Conservation (phyloP, 2,888 invertebrate species). For the Tricholauxania praeusta region DNA sequence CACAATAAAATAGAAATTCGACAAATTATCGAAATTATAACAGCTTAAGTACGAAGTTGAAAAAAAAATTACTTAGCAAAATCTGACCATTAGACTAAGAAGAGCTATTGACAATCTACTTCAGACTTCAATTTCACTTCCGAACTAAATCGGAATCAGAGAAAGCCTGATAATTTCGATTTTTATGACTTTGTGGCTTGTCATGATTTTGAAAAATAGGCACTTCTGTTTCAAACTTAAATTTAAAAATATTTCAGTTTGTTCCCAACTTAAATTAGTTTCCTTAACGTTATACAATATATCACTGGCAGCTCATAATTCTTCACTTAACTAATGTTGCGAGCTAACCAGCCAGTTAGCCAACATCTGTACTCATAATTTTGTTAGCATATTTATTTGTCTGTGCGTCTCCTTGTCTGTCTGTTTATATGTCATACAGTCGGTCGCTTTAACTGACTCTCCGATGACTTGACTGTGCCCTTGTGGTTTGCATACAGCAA, state of each 20-base stretch:
- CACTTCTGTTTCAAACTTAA: not conserved
- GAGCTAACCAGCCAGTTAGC: not conserved
- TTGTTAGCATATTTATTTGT: not conserved
- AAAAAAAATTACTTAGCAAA: too few species aligned
- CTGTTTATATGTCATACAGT: conserved; percentile 4
- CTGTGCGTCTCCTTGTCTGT: not conserved
- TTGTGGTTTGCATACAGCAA: not conserved
- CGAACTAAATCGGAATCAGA: too few species aligned
- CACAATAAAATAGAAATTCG: too few species aligned
- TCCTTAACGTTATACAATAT: not conserved
- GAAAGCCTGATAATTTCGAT: too few species aligned
- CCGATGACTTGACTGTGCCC: not conserved
- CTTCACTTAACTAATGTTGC: conserved; percentile 25
- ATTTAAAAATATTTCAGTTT: too few species aligned
- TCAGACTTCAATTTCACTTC: too few species aligned
- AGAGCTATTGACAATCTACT: too few species aligned
- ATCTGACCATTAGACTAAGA: too few species aligned
- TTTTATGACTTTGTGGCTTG: too few species aligned
- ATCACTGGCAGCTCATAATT: conserved; percentile 18
- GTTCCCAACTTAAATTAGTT: too few species aligned
- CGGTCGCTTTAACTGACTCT: conserved; percentile 12
- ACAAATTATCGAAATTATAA: too few species aligned
- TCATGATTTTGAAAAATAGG: not conserved
- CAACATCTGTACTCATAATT: not conserved
- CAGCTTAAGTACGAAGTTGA: too few species aligned